These are phyloP conservation scores for Halisarca cf. caerulea DNA, from an alignment of 37 sponge, comb jelly and placozoan genomes.

Conservation along the genomic window DNA sequence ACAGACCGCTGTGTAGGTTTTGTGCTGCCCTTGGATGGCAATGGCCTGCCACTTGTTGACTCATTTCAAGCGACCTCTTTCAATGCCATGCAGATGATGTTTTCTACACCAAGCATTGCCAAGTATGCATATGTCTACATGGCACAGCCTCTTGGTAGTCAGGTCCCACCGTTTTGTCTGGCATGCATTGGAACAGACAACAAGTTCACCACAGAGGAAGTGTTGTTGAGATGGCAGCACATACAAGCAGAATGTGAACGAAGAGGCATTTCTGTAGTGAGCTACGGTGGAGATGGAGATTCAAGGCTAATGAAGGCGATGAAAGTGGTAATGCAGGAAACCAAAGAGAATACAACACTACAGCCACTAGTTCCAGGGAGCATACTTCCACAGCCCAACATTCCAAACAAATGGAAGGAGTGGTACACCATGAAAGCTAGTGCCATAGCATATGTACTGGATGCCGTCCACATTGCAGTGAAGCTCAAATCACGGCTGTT, in stretches of 20 bases:
- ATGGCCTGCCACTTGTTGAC: conserved; percentile 17
- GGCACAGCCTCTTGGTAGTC: conserved; percentile 27
- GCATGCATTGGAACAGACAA: conserved; percentile 38
- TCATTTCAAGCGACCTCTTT: conserved; percentile 20
- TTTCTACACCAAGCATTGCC: not conserved
- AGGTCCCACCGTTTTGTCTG: conserved; percentile 26
- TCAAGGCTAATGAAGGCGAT: conserved; percentile 14
- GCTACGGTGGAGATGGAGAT: conserved; percentile 46
- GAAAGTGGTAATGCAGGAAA: conserved; percentile 26
- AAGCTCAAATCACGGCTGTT: conserved; percentile 36
- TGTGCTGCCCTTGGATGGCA: conserved; percentile 23
- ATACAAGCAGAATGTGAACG: not conserved
- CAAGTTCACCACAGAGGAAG: conserved; percentile 15
- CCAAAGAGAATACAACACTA: conserved; percentile 1
- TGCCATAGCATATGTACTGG: conserved; percentile 20
- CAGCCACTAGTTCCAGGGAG: not conserved
- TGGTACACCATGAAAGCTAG: not conserved
- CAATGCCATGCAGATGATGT: conserved; percentile 2
- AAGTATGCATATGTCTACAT: conserved; percentile 49
- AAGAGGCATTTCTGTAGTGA: conserved; percentile 15
- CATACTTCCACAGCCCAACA: not conserved
- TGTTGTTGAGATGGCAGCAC: conserved; percentile 24
- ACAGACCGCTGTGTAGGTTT: conserved; percentile 37
- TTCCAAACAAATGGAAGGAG: conserved; percentile 28
- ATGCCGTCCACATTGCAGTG: conserved; percentile 39